Base-by-base conservation (phyloP, 2,113 vertebrate genomes). In the Danionella cerebrum region DNA sequence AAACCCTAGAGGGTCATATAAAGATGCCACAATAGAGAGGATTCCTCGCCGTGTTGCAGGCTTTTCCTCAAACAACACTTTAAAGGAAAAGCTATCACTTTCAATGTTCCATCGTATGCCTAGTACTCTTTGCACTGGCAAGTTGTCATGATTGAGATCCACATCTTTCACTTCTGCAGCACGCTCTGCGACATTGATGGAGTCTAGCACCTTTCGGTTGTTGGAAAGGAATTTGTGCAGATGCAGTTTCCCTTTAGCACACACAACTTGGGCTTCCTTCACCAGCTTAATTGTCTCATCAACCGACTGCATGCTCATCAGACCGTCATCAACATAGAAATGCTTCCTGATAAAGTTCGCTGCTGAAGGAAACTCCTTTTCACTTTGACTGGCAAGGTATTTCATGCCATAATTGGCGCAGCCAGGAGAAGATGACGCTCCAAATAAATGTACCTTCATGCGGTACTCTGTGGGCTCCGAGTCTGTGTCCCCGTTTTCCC, bases 311-410 rank as follows among this genome's bases (percentile, higher is more conserved):
- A 59, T 14, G 22, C 67, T 70, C 21, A 59, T 19, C 9, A 64
- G 50, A 25, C 69, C 42, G 31, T 65, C 69, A 29, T 62, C 70
- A 10, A 67, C 55, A 45, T 72, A 67, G 36, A 72, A 72, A 44
- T 72, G 25, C 1, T 52, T 72, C 7, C 55, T 62, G 25, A 72
- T 54, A 12, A 73, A 69, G 33, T 12, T 64, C 4, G 65, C 48
- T 48, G 71, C 71, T 4, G 12, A 31, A 12, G 50, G 51, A 22
- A 31, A 55, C 12, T 58, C 27, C 10, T 21, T 31, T 5, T 69
- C 50, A 48, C 69, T 54, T 27, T 41, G 33, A 8, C 31, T 66
- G 3, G 63, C 64, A 24, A 67, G 36, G 16, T 65, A 13, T n/a
- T 65, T 69, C 29, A 73, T 36, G 27, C 57, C 65, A 45, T 69